phyloP scores from a whole-genome alignment of 1,140 invertebrate genomes.

The Euglossa dilemma region DNA sequence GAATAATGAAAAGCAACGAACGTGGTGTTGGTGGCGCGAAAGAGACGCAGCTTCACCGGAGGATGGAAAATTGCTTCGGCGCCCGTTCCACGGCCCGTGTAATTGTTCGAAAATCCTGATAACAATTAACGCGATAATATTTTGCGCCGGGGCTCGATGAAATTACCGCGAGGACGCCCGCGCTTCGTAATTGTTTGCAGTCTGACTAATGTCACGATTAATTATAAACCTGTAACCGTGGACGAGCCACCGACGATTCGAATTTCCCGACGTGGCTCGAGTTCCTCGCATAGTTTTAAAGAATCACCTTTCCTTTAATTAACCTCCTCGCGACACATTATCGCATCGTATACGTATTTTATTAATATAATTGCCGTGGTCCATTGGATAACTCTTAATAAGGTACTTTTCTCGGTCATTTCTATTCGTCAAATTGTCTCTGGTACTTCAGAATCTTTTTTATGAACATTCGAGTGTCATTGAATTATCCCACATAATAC shows the following conservation, averaged over 20 bases:
- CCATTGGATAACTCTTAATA: neutral
- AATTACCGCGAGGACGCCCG: neutral
- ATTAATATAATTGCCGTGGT: neutral
- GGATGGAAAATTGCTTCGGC: conserved; percentile 5
- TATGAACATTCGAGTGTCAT: too few relatives aligned
- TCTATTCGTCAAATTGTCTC: too few relatives aligned
- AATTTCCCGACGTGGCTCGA: neutral
- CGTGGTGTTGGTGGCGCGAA: neutral
- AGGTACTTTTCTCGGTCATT: neutral
- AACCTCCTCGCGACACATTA: neutral
- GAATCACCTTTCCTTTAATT: neutral
- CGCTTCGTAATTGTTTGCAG: neutral
- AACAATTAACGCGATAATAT: conserved; percentile 10
- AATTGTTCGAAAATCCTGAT: conserved; percentile 4
- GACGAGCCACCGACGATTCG: neutral
- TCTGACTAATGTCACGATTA: conserved; percentile 6
- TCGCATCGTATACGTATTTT: too few relatives aligned
- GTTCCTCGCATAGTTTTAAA: neutral
- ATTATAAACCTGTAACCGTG: neutral
- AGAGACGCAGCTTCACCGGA: neutral
- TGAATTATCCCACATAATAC: too few relatives aligned
- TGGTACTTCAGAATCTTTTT: too few relatives aligned
- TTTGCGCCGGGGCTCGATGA: neutral
- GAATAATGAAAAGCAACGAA: conserved; percentile 71
- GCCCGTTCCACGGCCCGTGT: too few relatives aligned